These are phyloP conservation scores for Dromas ardeola DNA, from an alignment of 2,113 vertebrate species.

Conservation along the genomic window DNA sequence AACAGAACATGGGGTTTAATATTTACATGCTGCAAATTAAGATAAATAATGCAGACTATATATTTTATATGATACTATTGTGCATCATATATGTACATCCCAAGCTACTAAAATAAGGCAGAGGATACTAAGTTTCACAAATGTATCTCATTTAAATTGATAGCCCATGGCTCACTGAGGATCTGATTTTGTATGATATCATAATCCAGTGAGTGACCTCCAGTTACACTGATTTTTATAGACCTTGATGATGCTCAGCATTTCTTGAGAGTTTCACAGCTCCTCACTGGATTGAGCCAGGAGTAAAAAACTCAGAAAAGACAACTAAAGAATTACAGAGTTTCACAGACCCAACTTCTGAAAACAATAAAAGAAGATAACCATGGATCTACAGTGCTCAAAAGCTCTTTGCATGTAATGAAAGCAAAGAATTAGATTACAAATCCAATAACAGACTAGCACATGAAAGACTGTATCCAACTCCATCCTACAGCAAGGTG, in stretches of 20 bases:
- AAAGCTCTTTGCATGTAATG: background rate
- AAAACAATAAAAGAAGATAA: background rate
- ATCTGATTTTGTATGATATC: background rate
- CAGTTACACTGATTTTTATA: background rate
- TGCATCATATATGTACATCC: background rate
- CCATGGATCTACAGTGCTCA: background rate
- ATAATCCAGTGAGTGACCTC: background rate
- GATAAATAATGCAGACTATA: background rate
- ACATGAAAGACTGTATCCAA: background rate
- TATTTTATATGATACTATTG: background rate
- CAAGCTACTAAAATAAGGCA: background rate
- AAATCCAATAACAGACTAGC: background rate
- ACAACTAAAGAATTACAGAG: background rate
- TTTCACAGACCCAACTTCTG: background rate
- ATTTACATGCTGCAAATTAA: background rate
- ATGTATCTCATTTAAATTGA: background rate
- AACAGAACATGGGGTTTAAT: background rate
- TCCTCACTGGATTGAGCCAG: background rate
- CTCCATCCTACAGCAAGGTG: background rate
- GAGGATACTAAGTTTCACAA: background rate
- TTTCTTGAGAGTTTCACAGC: background rate
- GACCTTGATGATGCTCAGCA: background rate
- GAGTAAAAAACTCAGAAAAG: background rate
- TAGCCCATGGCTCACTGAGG: background rate
- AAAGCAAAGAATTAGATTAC: background rate